These are phyloP conservation scores for Cotesia chilonis DNA, from an alignment of 1,140 invertebrate genomes.

Conservation along the genomic window DNA sequence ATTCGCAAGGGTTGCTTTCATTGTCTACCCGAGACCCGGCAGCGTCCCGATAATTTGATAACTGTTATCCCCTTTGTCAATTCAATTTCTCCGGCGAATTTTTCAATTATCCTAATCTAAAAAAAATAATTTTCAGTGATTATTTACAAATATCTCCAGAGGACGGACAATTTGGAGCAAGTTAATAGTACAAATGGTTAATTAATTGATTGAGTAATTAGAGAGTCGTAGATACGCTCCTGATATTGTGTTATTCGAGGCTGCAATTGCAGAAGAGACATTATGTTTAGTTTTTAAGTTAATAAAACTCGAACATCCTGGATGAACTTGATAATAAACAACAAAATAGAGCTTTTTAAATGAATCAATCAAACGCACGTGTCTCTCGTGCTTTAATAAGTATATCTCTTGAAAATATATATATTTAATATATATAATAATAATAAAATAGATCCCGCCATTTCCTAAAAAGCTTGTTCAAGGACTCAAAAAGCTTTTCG, in stretches of 20 bases:
- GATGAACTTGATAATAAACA: not conserved
- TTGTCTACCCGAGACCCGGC: slow-evolving; percentile 17
- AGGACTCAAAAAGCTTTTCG: not conserved
- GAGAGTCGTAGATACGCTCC: slow-evolving; percentile 39
- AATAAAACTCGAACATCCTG: slow-evolving; percentile 21
- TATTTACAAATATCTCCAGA: too few species aligned
- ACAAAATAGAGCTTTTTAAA: not conserved
- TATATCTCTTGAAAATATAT: slow-evolving; percentile 11
- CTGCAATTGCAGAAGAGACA: slow-evolving; percentile 36
- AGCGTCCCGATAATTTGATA: slow-evolving; percentile 17
- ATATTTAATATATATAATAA: not conserved
- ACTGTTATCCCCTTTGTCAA: not conserved
- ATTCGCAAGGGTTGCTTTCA: slow-evolving; percentile 9
- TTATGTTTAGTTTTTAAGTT: not conserved
- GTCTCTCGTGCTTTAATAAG: not conserved
- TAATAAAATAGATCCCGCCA: slow-evolving; percentile 25
- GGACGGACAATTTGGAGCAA: not conserved
- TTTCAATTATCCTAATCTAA: too few species aligned
- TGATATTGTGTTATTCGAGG: slow-evolving; percentile 45
- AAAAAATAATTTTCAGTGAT: too few species aligned
- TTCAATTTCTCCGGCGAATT: too few species aligned
- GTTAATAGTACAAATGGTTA: not conserved
- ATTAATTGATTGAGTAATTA: not conserved
- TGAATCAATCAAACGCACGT: slow-evolving; percentile 9
- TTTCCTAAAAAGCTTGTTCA: slow-evolving; percentile 13